Conservation (phyloP, 2,888 invertebrate species). For the Euplexia lucipara region DNA sequence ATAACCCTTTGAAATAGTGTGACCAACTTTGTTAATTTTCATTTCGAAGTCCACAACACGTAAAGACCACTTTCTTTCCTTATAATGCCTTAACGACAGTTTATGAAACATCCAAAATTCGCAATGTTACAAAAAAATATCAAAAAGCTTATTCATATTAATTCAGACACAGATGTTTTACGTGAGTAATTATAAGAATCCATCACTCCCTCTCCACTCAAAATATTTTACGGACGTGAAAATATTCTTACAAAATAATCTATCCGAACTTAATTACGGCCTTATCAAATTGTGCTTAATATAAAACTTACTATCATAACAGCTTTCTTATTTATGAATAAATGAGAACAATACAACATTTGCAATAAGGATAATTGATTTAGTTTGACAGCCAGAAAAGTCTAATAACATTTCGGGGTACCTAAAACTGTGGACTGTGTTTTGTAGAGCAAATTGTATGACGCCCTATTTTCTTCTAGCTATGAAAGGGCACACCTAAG, state of each 20-base stretch:
- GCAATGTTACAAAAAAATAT: slow-evolving; percentile 14
- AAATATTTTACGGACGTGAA: slow-evolving; percentile 41
- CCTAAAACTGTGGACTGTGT: too few species aligned
- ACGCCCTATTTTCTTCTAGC: too few species aligned
- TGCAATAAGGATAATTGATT: slow-evolving; percentile 3
- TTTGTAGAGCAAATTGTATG: neutral
- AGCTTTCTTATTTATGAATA: slow-evolving; percentile 24
- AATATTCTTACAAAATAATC: slow-evolving; percentile 39
- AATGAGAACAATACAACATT: neutral
- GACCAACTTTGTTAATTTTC: too few species aligned
- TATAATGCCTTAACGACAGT: neutral
- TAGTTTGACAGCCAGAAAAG: neutral
- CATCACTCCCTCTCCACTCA: slow-evolving; percentile 26
- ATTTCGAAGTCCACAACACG: too few species aligned
- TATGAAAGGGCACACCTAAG: too few species aligned
- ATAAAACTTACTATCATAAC: slow-evolving; percentile 9
- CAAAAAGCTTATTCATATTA: slow-evolving; percentile 28
- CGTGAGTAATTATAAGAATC: slow-evolving; percentile 32
- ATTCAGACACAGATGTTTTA: slow-evolving; percentile 42
- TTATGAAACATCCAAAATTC: neutral
- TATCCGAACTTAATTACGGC: slow-evolving; percentile 31
- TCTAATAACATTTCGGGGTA: neutral
- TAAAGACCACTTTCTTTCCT: neutral
- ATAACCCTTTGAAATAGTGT: too few species aligned
- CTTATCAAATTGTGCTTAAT: slow-evolving; percentile 9